These are phyloP conservation scores for Vanessa atalanta DNA, from an alignment of 1,140 invertebrate species.

Conservation along the genomic window DNA sequence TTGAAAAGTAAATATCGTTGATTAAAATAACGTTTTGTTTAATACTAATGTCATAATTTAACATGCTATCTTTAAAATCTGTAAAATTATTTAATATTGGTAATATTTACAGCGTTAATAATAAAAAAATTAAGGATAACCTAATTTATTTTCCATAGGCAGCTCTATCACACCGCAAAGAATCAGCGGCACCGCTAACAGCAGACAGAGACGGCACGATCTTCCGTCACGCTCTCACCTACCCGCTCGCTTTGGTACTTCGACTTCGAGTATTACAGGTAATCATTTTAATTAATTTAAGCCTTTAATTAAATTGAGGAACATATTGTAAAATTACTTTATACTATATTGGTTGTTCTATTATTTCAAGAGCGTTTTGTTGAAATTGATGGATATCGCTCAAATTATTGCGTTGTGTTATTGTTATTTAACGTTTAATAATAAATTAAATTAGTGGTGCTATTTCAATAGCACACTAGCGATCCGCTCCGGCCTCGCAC, in stretches of 20 bases:
- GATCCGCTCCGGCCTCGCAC: no score
- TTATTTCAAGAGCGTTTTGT: no score
- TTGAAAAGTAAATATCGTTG: no score
- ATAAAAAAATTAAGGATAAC: no score
- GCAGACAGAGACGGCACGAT: constrained; percentile 64
- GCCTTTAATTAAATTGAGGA: not conserved
- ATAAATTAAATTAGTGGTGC: not conserved
- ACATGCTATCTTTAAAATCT: no score
- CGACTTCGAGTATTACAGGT: constrained; percentile 82
- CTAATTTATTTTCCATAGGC: constrained; percentile 55
- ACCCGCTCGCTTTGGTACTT: constrained; percentile 81
- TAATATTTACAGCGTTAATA: no score
- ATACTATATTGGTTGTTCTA: not conserved
- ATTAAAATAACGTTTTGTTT: no score
- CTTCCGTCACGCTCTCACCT: constrained; percentile 61
- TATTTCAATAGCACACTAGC: no score
- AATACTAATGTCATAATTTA: no score
- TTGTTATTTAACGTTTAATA: not conserved
- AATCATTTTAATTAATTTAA: constrained; percentile 12
- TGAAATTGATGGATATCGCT: no score
- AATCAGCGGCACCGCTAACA: constrained; percentile 73
- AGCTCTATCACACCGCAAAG: constrained; percentile 70
- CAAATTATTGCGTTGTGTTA: no score
- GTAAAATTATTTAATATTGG: no score
- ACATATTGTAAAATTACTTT: not conserved